Percentiles rank a stretch among this genome's conserved stretches.
These are phyloP conservation scores for Fissipunctia ypsillon DNA, from an alignment of 2,888 invertebrate species.

Conservation along the genomic window DNA sequence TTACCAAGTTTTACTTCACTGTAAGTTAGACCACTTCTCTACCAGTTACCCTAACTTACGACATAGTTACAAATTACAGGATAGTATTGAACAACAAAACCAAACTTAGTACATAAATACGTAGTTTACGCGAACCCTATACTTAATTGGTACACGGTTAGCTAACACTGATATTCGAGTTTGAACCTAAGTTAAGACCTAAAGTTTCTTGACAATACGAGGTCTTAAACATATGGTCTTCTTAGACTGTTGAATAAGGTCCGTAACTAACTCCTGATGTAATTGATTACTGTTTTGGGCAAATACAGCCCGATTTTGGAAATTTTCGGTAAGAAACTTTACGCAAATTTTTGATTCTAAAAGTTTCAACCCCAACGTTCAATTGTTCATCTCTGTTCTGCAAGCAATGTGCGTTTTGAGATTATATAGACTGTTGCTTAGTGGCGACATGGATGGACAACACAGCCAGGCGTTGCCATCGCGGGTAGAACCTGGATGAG, in stretches of 20 bases:
- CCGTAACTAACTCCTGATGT: not conserved
- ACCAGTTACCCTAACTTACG: not conserved
- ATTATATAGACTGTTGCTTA: no score
- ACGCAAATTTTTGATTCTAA: not conserved
- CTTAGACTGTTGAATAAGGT: not conserved
- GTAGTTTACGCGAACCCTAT: slow-evolving; percentile 31
- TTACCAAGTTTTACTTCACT: not conserved
- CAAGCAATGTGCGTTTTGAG: no score
- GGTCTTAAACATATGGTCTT: not conserved
- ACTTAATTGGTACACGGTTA: slow-evolving; percentile 33
- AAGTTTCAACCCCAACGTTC: not conserved
- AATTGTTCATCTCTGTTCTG: no score
- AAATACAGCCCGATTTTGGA: not conserved
- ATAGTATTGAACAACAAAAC: slow-evolving; percentile 12
- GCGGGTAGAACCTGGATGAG: no score
- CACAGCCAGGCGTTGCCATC: no score
- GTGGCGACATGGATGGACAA: no score
- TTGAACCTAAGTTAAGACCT: slow-evolving; percentile 30
- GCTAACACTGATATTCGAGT: slow-evolving; percentile 43
- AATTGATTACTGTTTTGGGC: not conserved
- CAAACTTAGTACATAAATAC: slow-evolving; percentile 57
- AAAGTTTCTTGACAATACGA: slow-evolving; percentile 29
- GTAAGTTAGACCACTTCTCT: slow-evolving; percentile 13
- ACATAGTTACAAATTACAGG: slow-evolving; percentile 22
- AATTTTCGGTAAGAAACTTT: not conserved